Base-by-base conservation (phyloP, 2,113 vertebrate genomes). In the Paradisaea rubra region DNA sequence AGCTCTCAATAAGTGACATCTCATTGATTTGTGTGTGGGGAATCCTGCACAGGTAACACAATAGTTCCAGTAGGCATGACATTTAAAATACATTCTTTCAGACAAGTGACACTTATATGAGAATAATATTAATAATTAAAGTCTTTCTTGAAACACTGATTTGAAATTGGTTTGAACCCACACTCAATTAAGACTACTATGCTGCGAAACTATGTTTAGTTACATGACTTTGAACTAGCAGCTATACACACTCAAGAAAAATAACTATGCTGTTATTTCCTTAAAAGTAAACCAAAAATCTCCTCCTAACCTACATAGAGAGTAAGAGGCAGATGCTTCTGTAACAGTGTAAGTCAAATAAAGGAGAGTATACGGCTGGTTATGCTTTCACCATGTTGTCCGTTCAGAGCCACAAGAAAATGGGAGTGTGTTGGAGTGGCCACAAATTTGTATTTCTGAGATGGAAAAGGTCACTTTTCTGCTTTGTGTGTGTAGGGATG, bases 101-200 rank as follows among this genome's bases (percentile, higher is more conserved):
- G 68, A 47, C n/a, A 79, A 64, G 50, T 95, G 94, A 86, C 53
- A 66, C 30, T 81, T 70, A 53, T 20, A n/a, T 64, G 50, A 80
- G 64, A 96, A 50, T 88, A 78, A 80, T 89, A 49, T 74, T 93
- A 91, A 88, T 95, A 94, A 98, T 96, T 92, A 88, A 95, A 94
- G 50, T 54, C 35, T 52, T 77, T 83, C n/a, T 92, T 89, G 83
- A 73, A 91, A 66, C 41, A 82, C 33, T 94, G 70, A 91, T 96
- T 93, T 94, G 93, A 95, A 96, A 74, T 86, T 86, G 49, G 57
- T 87, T 96, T 91, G 90, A 96, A 83, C 73, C 23, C 50, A 53
- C 15, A 45, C 37, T 91, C 42, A 92, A 5, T 92, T 89, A 87
- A 74, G 87, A 53, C 33, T 86, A 57, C 21, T 33, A 2, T 61